phyloP scores from a whole-genome alignment of 2,888 invertebrate species.

The Meganola albula region DNA sequence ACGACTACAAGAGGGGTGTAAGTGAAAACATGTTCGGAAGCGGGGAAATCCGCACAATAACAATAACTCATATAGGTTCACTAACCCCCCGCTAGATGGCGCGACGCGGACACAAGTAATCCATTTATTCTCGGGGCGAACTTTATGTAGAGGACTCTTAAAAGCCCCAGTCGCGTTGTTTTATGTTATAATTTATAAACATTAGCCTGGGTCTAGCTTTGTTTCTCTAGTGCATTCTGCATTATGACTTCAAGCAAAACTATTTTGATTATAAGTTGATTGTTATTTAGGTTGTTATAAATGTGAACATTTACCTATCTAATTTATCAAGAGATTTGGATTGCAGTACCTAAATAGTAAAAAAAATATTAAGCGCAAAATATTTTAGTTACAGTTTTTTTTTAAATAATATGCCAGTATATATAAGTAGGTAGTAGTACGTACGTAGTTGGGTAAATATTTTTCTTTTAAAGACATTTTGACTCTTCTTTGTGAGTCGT shows the following conservation, averaged over 20 bases:
- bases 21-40: conserved; percentile 72
- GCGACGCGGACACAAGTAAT: conserved; percentile 72
- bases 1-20: conserved; percentile 70
- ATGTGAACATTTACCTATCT: too few species aligned
- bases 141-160: conserved; percentile 72
- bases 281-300: too few species aligned
- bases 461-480: too few species aligned
- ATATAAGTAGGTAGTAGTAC: too few species aligned
- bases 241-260: conserved; percentile 44
- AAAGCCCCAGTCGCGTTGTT: conserved; percentile 65
- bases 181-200: conserved; percentile 73
- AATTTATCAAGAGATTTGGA: too few species aligned
- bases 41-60: conserved; percentile 71
- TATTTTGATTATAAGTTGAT: too few species aligned
- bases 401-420: too few species aligned
- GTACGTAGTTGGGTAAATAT: too few species aligned
- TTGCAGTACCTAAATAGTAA: too few species aligned
- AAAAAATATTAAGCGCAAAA: too few species aligned
- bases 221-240: conserved; percentile 41
- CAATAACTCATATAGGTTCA: conserved; percentile 69
- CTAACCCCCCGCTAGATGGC: conserved; percentile 73
- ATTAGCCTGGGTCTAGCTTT: conserved; percentile 44
- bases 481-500: too few species aligned
- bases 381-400: too few species aligned
- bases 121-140: conserved; percentile 76